phyloP scores from a whole-genome alignment of 2,797 vertebrate genomes.

The Rachycentron canadum region DNA sequence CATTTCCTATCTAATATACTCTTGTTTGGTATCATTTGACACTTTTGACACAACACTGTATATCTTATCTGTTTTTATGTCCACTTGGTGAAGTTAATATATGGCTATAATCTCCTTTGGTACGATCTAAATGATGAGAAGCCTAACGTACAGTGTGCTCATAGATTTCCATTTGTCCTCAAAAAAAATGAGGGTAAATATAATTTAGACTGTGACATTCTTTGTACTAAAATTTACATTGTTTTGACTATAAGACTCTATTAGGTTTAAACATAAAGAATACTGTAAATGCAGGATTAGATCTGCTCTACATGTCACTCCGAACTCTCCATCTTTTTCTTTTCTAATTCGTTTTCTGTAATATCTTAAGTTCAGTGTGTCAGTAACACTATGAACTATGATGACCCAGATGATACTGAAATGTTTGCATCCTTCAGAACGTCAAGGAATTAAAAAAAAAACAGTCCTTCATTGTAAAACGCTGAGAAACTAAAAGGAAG shows the following conservation, averaged over 20 bases:
- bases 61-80: conserved; percentile 28
- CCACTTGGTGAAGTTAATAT: conserved; percentile 54
- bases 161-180: conserved; percentile 45
- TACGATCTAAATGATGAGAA: conserved; percentile 57
- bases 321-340: conserved; percentile 18
- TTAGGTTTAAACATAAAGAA: conserved; percentile 31
- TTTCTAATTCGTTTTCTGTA: background rate
- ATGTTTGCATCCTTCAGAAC: conserved; percentile 38
- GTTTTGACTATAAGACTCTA: conserved; percentile 65
- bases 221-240: conserved; percentile 56
- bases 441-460: conserved; percentile 28
- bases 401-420: conserved; percentile 43
- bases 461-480: conserved; percentile 50
- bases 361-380: background rate
- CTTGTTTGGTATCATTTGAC: conserved; percentile 57
- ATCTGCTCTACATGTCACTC: conserved; percentile 21
- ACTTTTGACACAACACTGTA: conserved; percentile 46
- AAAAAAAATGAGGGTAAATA: conserved; percentile 63
- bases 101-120: conserved; percentile 78
- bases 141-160: conserved; percentile 53
- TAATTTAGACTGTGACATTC: conserved; percentile 65
- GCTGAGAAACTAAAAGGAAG: conserved; percentile 33
- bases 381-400: conserved; percentile 16
- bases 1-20: conserved; percentile 23
- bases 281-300: conserved; percentile 18